These are phyloP conservation scores for Trachurus trachurus DNA, from an alignment of 2,797 vertebrate genomes.

Conservation along the genomic window DNA sequence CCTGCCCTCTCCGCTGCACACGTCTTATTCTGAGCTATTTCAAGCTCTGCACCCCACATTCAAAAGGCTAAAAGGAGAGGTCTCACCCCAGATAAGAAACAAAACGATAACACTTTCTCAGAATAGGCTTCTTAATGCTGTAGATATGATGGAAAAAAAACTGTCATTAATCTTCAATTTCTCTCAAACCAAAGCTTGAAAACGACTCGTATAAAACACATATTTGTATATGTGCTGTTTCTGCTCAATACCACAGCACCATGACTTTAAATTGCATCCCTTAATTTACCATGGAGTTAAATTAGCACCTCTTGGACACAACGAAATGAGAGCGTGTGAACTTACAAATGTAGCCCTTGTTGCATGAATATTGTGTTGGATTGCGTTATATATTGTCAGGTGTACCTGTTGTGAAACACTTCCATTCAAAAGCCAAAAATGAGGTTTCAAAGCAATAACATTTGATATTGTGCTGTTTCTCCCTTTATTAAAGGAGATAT, in stretches of 20 bases:
- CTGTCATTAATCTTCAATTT: background rate
- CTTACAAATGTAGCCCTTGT: background rate
- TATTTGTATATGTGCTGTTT: background rate
- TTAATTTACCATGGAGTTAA: background rate
- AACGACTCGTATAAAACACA: background rate
- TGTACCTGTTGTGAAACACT: background rate
- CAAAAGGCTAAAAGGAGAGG: constrained; percentile 30
- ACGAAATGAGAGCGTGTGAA: background rate
- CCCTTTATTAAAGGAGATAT: too few species aligned
- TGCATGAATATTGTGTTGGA: background rate
- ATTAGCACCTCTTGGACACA: background rate
- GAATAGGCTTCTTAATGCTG: constrained; percentile 16
- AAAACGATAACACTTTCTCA: constrained; percentile 17
- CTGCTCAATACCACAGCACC: background rate
- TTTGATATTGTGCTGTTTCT: background rate
- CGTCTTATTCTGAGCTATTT: constrained; percentile 60
- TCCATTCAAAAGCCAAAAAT: background rate
- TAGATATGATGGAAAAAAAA: background rate
- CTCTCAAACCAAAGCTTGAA: background rate
- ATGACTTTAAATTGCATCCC: background rate
- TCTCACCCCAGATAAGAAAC: constrained; percentile 41
- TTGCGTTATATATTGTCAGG: background rate
- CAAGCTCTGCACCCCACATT: constrained; percentile 47
- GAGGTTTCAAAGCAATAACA: background rate
- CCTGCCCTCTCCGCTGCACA: constrained; percentile 54